phyloP scores from a whole-genome alignment of 2,888 invertebrate species.

The Acrobasis consociella region DNA sequence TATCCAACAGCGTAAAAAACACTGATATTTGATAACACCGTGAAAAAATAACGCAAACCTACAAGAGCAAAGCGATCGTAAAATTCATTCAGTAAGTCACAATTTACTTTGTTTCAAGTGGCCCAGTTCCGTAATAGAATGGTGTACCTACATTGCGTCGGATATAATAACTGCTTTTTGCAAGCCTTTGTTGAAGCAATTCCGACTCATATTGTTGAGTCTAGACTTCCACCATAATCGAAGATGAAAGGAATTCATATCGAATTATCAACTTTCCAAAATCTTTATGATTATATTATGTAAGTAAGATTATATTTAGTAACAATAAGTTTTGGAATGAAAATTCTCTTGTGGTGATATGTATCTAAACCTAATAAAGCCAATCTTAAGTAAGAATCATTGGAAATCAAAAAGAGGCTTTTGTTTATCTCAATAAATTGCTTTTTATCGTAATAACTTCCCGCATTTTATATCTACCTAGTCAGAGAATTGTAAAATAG shows the following conservation, averaged over 20 bases:
- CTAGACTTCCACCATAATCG: constrained; percentile 26
- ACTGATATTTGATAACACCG: constrained; percentile 43
- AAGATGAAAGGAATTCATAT: constrained; percentile 20
- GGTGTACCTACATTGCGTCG: constrained; percentile 40
- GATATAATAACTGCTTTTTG: constrained; percentile 45
- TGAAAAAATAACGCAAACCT: constrained; percentile 27
- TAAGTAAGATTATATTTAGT: too few species aligned
- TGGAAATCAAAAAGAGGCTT: background rate
- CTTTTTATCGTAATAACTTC: background rate
- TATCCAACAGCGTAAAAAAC: constrained; percentile 32
- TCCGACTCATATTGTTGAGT: constrained; percentile 34
- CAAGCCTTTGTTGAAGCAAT: constrained; percentile 43
- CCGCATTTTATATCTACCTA: background rate
- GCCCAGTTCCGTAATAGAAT: constrained; percentile 47
- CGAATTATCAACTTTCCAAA: background rate
- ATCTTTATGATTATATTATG: background rate
- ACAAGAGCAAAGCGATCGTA: constrained; percentile 19
- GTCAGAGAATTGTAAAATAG: background rate
- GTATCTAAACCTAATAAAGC: background rate
- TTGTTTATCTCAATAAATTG: too few species aligned
- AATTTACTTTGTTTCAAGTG: constrained; percentile 30
- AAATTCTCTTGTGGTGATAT: background rate
- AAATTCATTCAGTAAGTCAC: constrained; percentile 17
- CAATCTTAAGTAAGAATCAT: background rate
- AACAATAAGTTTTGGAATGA: too few species aligned